phyloP scores from a whole-genome alignment of 2,797 vertebrate genomes.

The Mallotus villosus region DNA sequence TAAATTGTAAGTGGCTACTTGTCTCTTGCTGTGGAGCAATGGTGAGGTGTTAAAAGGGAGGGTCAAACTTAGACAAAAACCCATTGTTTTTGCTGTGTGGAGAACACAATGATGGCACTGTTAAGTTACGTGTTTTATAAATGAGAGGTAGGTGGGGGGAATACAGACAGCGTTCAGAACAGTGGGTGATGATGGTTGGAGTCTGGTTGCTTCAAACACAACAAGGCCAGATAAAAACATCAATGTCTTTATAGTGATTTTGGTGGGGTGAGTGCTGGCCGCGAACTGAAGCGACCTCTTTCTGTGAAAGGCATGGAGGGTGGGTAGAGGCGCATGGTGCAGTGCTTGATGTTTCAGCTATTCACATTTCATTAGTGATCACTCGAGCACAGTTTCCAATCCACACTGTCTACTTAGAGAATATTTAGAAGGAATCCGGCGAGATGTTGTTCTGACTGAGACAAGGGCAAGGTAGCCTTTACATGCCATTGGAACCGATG shows the following conservation, averaged over 20 bases:
- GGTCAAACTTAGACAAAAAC: slow-evolving; percentile 32
- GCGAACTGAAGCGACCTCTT: neutral
- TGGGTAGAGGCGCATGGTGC: neutral
- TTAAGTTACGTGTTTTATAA: neutral
- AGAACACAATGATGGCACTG: slow-evolving; percentile 8
- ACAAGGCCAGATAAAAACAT: neutral
- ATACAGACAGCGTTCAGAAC: neutral
- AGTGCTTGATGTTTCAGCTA: slow-evolving; percentile 10
- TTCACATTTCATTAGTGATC: neutral
- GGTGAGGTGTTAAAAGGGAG: slow-evolving; percentile 36
- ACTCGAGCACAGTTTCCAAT: neutral
- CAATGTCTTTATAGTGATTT: neutral
- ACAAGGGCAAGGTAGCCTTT: slow-evolving; percentile 63
- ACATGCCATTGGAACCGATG: slow-evolving; percentile 61
- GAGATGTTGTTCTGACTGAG: slow-evolving; percentile 58
- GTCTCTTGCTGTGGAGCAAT: slow-evolving; percentile 19
- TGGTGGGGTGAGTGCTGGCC: neutral
- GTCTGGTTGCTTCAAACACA: neutral
- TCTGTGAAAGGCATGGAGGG: neutral
- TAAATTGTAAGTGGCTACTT: slow-evolving; percentile 41
- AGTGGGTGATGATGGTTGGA: neutral
- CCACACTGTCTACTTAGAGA: slow-evolving; percentile 29
- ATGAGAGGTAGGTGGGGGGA: neutral
- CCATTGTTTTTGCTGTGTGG: slow-evolving; percentile 10
- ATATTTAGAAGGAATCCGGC: slow-evolving; percentile 39